Percentiles rank a stretch among this genome's conserved stretches.
These are phyloP conservation scores for Lepidurus couesii DNA, from an alignment of 1,140 invertebrate genomes.

Conservation along the genomic window DNA sequence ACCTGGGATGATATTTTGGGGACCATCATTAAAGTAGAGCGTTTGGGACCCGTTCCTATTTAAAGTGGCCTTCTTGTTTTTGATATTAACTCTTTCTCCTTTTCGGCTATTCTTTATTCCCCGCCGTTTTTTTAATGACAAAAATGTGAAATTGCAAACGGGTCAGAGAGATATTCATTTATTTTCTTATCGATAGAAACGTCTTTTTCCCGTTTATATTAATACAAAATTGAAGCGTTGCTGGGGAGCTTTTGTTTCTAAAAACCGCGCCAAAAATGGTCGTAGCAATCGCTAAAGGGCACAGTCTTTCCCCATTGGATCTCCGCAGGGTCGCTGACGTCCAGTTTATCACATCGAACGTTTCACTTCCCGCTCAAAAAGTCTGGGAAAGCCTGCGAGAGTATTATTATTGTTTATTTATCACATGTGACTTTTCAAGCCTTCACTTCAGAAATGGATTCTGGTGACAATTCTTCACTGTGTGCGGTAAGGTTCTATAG, in stretches of 20 bases:
- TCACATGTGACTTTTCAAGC: no score
- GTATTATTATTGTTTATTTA: no score
- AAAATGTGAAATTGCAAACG: neutral
- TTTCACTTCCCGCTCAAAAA: neutral
- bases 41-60: slow-evolving; percentile 12
- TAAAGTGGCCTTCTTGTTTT: neutral
- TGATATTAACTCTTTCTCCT: neutral
- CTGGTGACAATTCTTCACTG: no score
- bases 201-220: slow-evolving; percentile 6
- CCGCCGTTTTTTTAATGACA: neutral
- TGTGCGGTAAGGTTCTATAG: no score
- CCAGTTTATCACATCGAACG: neutral
- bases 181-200: neutral
- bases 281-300: neutral
- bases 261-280: neutral
- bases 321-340: neutral
- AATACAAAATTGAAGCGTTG: slow-evolving; percentile 19
- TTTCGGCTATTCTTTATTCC: neutral
- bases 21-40: neutral
- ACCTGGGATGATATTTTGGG: slow-evolving; percentile 8
- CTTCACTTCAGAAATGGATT: no score
- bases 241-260: neutral
- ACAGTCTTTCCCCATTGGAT: neutral
- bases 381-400: neutral
- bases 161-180: neutral